Evolutionary conservation across 2,797 vertebrate genomes (phyloP), one percentile per base, ranked within the genome.

Genomic region (Melanotaenia boesemani): DNA sequence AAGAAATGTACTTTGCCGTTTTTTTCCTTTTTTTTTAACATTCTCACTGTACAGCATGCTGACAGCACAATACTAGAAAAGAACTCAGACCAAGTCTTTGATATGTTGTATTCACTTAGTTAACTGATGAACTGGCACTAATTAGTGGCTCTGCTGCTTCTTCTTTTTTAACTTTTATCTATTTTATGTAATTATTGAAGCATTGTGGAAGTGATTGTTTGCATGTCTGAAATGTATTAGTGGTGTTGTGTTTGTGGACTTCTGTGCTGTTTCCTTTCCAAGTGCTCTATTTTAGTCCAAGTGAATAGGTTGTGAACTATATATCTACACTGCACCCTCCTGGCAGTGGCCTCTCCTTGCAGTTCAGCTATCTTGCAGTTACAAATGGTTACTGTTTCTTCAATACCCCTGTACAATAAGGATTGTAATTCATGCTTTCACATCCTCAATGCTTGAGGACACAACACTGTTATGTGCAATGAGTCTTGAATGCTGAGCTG

Each of bases 251-350:
- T 76, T 84, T 74, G 77, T 88, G 65, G 57, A 74, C 63, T 63
- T 55, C 61, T 63, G 72, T 81, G 80, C 50, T 63, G 20, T 75
- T 72, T 70, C 41, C 55, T 79, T 77, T 79, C 52, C 69, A 48
- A 69, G 58, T 79, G 70, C 72, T 75, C 74, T 67, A 18, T 76
- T 71, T 70, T 36, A 37, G 74, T 65, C 52, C 50, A 68, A 69
- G 37, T 67, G 50, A 59, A 83, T 10, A 50, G 68, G 63, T 65
- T 84, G 73, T 86, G 54, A 89, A 70, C 74, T 66, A 52, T 80
- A 85, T 81, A 85, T 79, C 84, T 82, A 91, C 84, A 91, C 87
- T 93, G 92, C 91, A 87, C 89, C 80, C 93, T 93, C 84, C 93
- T 94, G 93, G 94, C 85, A 61, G 76, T 67, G 81, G 80, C 63